phyloP scores from a whole-genome alignment of 2,888 invertebrate species.

The Autographa gamma region DNA sequence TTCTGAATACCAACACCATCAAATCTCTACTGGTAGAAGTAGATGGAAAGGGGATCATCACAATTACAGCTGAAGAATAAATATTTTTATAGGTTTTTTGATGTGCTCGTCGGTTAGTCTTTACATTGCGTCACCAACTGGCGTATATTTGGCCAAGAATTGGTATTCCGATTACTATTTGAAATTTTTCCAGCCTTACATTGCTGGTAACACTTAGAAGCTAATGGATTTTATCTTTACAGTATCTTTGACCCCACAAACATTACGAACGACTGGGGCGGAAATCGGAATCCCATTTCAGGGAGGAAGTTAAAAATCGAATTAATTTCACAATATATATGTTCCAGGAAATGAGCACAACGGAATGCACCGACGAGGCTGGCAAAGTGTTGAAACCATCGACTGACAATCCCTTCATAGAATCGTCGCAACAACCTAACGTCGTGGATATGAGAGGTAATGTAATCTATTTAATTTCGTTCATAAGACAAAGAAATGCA shows the following conservation, averaged over 20 bases:
- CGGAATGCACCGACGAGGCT: constrained; percentile 93
- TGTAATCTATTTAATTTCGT: neutral
- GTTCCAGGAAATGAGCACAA: constrained; percentile 92
- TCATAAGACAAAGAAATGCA: no score
- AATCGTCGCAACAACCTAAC: constrained; percentile 95
- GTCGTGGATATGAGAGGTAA: constrained; percentile 98
- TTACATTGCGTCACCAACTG: neutral
- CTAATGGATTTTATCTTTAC: no score
- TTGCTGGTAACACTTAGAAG: no score
- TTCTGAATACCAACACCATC: neutral
- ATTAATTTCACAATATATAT: neutral
- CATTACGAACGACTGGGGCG: no score
- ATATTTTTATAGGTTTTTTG: neutral
- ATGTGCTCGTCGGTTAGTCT: neutral
- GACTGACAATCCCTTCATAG: constrained; percentile 97
- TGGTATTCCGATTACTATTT: neutral
- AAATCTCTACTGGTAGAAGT: neutral
- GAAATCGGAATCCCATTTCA: neutral
- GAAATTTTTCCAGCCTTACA: no score
- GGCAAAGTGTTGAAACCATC: constrained; percentile 94
- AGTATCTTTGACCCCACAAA: no score
- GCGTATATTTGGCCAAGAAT: neutral
- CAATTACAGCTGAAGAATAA: neutral
- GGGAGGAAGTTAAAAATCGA: neutral
- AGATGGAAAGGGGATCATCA: neutral